Percentiles rank a stretch among this genome's conserved stretches.
Conservation (phyloP, 2,888 invertebrate genomes). For the Drosophila austrosaltans region DNA sequence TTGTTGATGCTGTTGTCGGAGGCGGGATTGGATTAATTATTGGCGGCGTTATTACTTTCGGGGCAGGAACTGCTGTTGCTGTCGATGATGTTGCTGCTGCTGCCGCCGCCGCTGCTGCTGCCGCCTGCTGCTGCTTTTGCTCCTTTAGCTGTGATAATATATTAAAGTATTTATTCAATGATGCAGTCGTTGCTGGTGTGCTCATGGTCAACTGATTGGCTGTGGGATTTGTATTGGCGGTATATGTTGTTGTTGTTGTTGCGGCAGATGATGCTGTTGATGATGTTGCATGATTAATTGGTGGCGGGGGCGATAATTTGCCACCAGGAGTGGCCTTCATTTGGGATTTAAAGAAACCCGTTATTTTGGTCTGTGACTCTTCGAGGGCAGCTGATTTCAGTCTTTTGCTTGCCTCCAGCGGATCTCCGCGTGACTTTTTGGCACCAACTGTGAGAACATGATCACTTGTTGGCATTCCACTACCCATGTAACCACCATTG, state of each 20-base stretch:
- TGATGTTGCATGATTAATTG: not conserved
- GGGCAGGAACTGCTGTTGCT: not conserved
- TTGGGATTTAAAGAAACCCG: constrained; percentile 92
- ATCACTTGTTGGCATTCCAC: constrained; percentile 38
- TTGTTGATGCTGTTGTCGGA: constrained; percentile 27
- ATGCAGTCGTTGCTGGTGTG: constrained; percentile 79
- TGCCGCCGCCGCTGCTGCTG: constrained; percentile 7
- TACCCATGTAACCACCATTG: no score
- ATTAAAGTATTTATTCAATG: constrained; percentile 82
- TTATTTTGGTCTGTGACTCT: constrained; percentile 89
- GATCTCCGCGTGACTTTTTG: constrained; percentile 77
- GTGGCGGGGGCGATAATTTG: constrained; percentile 55
- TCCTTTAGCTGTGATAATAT: constrained; percentile 81
- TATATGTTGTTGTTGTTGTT: constrained; percentile 11
- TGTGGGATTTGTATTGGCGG: constrained; percentile 33
- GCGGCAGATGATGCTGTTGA: constrained; percentile 32
- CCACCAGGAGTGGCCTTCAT: constrained; percentile 85
- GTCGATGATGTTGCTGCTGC: not conserved
- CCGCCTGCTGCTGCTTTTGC: constrained; percentile 60
- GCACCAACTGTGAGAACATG: constrained; percentile 54
- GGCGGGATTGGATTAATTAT: constrained; percentile 4
- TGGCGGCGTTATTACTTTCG: constrained; percentile 22
- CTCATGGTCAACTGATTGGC: constrained; percentile 76
- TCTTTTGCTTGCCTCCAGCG: constrained; percentile 71
- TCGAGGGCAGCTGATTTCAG: constrained; percentile 82